Evolutionary conservation across 2,797 vertebrate genomes (phyloP).

Genomic region (Sciaenops ocellatus): DNA sequence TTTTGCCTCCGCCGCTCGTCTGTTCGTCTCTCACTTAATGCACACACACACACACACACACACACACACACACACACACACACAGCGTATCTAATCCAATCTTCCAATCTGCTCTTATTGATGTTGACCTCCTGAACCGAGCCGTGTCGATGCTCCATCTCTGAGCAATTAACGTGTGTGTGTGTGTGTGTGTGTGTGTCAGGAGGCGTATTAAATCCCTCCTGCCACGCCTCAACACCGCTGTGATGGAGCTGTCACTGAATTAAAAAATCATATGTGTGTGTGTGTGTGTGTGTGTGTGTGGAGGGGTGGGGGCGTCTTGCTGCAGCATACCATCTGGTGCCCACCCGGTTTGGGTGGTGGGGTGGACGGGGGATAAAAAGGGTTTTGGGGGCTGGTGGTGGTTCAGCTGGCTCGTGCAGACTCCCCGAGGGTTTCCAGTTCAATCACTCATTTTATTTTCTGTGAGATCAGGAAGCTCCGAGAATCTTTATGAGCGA

Average conservation of each 20-base stretch:
- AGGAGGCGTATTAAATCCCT: conserved; percentile 57
- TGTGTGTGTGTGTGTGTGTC: conserved; percentile 32
- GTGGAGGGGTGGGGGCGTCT: conserved; percentile 34
- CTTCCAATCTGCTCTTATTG: conserved; percentile 81
- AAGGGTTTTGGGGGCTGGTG: not conserved
- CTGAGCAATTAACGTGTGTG: conserved; percentile 71
- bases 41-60: conserved; percentile 42
- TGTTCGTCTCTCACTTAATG: too few relatives aligned
- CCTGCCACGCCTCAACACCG: conserved; percentile 68
- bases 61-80: conserved; percentile 50
- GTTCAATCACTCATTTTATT: conserved; percentile 35
- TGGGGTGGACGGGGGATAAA: conserved; percentile 31
- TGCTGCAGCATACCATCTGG: conserved; percentile 80
- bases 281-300: not conserved
- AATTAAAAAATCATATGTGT: conserved; percentile 71
- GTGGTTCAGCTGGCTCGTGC: conserved; percentile 22
- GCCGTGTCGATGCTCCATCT: conserved; percentile 71
- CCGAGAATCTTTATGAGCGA: too few relatives aligned
- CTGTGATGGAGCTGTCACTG: conserved; percentile 80
- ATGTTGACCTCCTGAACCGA: conserved; percentile 78
- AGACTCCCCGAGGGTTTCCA: not conserved
- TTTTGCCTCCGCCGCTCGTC: too few relatives aligned
- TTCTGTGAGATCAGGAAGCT: too few relatives aligned
- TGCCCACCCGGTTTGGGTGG: conserved; percentile 60
- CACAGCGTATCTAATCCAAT: conserved; percentile 76